Percentiles rank a stretch among this genome's conserved stretches.
Evolutionary conservation across 2,888 invertebrate genomes (phyloP).

Genomic region (Cryptus viduatorius): DNA sequence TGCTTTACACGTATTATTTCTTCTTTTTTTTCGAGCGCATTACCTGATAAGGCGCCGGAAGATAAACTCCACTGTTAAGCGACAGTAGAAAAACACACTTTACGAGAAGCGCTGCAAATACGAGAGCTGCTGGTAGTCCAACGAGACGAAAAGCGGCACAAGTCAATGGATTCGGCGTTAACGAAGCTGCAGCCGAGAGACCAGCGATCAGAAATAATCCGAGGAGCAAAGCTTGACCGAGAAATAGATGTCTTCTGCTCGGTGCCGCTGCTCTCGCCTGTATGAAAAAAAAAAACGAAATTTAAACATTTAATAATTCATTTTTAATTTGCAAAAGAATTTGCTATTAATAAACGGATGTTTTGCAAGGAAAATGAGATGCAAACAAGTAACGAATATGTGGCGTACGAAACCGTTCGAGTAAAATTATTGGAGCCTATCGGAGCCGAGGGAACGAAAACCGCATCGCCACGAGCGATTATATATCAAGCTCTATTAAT

Average conservation of each 20-base stretch:
- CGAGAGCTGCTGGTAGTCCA: constrained; percentile 93
- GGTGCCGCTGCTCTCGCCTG: constrained; percentile 92
- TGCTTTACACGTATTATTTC: not conserved
- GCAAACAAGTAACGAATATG: constrained; percentile 68
- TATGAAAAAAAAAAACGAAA: not conserved
- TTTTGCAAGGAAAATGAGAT: constrained; percentile 47
- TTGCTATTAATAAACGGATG: not conserved
- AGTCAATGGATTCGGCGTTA: constrained; percentile 91
- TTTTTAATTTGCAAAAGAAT: too few species aligned
- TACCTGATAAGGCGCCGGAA: constrained; percentile 96
- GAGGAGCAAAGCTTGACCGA: constrained; percentile 94
- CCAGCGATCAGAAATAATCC: constrained; percentile 94
- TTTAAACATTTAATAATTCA: too few species aligned
- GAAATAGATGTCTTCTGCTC: constrained; percentile 93
- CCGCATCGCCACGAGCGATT: constrained; percentile 61
- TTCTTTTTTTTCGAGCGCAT: constrained; percentile 49
- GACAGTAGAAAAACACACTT: constrained; percentile 97
- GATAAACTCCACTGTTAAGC: constrained; percentile 95
- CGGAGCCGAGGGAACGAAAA: constrained; percentile 71
- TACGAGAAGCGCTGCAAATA: constrained; percentile 96
- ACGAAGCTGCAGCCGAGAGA: constrained; percentile 91
- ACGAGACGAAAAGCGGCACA: constrained; percentile 94
- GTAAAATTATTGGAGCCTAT: constrained; percentile 80
- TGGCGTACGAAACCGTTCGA: constrained; percentile 72
- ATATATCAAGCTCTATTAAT: constrained; percentile 78